These are phyloP conservation scores for Microtus montanus DNA, from an alignment of 2,113 vertebrate genomes.

Conservation along the genomic window DNA sequence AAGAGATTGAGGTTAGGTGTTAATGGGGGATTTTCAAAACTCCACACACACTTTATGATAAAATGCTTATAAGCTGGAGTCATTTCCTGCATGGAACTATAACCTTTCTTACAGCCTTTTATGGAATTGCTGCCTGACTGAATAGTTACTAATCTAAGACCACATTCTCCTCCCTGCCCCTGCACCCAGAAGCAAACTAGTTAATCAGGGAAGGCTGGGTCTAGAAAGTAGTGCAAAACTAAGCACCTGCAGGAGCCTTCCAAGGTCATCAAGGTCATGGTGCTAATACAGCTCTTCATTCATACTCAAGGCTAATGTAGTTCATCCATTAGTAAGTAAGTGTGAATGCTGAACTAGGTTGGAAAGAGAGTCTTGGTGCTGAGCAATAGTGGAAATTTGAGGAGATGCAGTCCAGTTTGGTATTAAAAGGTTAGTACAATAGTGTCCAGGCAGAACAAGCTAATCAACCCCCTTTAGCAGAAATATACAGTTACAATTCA, in stretches of 20 bases:
- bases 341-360: background rate
- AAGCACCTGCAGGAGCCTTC: conserved; percentile 77
- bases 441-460: conserved; percentile 1
- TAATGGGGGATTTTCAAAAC: conserved; percentile 78
- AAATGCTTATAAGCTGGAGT: conserved; percentile 83
- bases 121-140: conserved; percentile 73
- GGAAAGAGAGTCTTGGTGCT: background rate
- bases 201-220: conserved; percentile 79
- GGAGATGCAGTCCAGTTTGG: background rate
- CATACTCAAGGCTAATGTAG: conserved; percentile 67
- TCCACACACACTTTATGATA: conserved; percentile 81
- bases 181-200: conserved; percentile 50
- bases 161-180: background rate
- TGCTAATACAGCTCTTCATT: conserved; percentile 65
- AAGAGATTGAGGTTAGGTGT: conserved; percentile 70
- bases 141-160: conserved; percentile 77
- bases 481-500: background rate
- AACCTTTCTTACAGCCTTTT: conserved; percentile 82
- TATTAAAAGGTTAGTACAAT: conserved; percentile 23
- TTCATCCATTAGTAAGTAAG: background rate
- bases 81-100: conserved; percentile 81
- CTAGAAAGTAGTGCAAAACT: conserved; percentile 77
- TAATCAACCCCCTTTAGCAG: conserved; percentile 5
- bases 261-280: conserved; percentile 57
- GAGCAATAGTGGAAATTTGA: background rate